Conservation (phyloP, 2,888 invertebrate species). For the Polyploca ridens region DNA sequence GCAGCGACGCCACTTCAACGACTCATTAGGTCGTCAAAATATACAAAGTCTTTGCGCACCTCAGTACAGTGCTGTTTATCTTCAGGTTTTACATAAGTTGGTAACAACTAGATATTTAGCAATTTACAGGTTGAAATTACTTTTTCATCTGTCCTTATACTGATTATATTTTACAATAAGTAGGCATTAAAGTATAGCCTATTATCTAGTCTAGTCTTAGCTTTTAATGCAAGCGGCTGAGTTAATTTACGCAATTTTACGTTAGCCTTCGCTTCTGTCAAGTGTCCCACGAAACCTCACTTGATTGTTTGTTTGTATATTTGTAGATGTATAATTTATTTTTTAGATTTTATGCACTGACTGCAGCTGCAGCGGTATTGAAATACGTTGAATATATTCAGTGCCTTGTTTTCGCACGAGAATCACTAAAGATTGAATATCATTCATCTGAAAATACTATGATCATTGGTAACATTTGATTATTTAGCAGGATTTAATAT, state of each 20-base stretch:
- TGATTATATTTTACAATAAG: no score
- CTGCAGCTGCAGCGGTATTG: conserved; percentile 93
- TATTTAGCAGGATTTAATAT: not conserved
- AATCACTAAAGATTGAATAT: conserved; percentile 92
- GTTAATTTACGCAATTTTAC: no score
- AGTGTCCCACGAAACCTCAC: no score
- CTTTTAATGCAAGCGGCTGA: no score
- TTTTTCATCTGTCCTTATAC: no score
- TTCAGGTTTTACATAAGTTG: conserved; percentile 88
- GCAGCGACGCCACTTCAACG: conserved; percentile 91
- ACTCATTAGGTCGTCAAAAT: conserved; percentile 88
- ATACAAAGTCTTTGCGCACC: conserved; percentile 89
- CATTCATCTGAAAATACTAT: conserved; percentile 92
- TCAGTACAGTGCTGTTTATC: conserved; percentile 87
- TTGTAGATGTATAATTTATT: not conserved
- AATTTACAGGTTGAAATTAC: not conserved
- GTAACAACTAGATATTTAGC: conserved; percentile 19
- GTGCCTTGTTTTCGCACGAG: conserved; percentile 89
- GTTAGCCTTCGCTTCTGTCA: no score
- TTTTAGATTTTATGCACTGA: conserved; percentile 92
- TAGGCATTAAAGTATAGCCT: no score
- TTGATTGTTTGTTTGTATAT: no score
- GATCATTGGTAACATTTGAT: conserved; percentile 89
- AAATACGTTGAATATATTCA: conserved; percentile 93
- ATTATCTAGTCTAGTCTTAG: no score